Evolutionary conservation across 2,113 vertebrate species (phyloP).

Genomic region (Pterophyllum scalare): DNA sequence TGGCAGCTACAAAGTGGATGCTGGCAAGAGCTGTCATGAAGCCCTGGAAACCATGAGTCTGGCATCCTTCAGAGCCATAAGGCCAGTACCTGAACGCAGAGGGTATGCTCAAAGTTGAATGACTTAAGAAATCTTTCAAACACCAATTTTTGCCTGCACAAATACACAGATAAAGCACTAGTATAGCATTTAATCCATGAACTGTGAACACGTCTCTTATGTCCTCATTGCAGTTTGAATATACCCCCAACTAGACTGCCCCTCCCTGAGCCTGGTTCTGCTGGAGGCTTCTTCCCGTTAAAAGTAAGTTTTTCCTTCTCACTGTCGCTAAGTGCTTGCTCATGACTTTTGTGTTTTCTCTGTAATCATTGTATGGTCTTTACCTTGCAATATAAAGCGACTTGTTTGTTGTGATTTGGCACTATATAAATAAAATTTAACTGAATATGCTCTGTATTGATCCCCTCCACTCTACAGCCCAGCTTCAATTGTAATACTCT

Average conservation of each 20-base stretch:
- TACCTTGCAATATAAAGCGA: too few species aligned
- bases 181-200: not conserved
- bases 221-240: conserved; percentile 27
- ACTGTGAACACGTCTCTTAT: not conserved
- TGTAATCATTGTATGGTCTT: too few species aligned
- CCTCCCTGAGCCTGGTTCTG: too few species aligned
- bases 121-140: not conserved
- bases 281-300: too few species aligned
- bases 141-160: not conserved
- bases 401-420: too few species aligned
- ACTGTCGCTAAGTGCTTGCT: too few species aligned
- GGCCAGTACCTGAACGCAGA: conserved; percentile 88
- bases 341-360: too few species aligned
- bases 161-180: not conserved
- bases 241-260: too few species aligned
- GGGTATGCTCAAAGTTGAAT: not conserved
- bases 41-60: conserved; percentile 95
- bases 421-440: too few species aligned
- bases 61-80: conserved; percentile 91
- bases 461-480: not conserved
- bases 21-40: conserved; percentile 90
- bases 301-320: too few species aligned
- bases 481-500: not conserved
- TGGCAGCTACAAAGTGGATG: conserved; percentile 88
- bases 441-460: conserved; percentile 28